Base-by-base conservation (phyloP, 2,113 vertebrate species). In the Psilopsiagon aurifrons region DNA sequence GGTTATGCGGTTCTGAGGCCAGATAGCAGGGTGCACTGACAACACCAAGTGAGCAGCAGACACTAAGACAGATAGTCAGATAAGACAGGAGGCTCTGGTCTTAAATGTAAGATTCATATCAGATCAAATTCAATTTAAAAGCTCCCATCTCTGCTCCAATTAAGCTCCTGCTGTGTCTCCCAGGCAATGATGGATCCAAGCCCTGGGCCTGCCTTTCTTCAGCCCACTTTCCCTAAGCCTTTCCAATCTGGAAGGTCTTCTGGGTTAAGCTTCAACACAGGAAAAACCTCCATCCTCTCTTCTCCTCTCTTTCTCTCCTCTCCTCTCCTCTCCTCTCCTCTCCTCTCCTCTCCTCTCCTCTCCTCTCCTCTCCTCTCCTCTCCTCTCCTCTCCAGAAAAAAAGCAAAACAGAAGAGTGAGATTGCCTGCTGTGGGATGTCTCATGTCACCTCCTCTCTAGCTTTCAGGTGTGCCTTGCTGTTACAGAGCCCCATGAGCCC, bases 81-180 rank as follows among this genome's bases (percentile, higher is more conserved):
- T 29, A 75, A 77, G 35, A 60, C 75, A 78, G 69, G 62, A 92
- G 79, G 67, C 62, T 89, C 22, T 80, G 75, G 35, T 33, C 47
- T 70, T 73, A 88, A 94, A 77, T 51, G 37, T 46, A 75, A 88
- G 92, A 94, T 93, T 68, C 33, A 1, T 88, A 93, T 94, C 88
- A 69, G 60, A 79, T 66, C 49, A 91, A 94, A 95, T 93, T 85
- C 75, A 92, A 89, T 95, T 94, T 79, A 84, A 95, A 96, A 91
- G 69, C 91, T 96, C 78, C 46, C 57, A 66, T 87, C 54, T 84
- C 54, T 66, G 92, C 49, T 86, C 46, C 66, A 93, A 60, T 96
- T 90, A 96, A 91, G 49, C 77, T 94, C 62, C 41, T n/a, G 67
- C 57, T 83, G 57, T 2, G 2, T 85, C 77, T 79, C 33, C 18